Percentiles rank a stretch among this genome's conserved stretches.
These are phyloP conservation scores for Drosophila rellima DNA, from an alignment of 2,888 invertebrate genomes.

Conservation along the genomic window DNA sequence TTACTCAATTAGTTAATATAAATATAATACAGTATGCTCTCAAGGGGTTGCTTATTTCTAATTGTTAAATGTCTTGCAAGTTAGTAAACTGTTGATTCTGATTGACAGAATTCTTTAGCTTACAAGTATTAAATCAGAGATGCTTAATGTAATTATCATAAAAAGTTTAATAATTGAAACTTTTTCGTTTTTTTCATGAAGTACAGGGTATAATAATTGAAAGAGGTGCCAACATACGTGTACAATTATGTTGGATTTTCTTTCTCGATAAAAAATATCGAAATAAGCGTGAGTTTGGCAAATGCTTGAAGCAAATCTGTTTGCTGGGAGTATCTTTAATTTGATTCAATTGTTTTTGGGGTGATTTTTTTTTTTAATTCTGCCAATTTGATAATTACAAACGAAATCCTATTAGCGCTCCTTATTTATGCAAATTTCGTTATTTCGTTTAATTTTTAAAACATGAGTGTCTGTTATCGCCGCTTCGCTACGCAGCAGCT, in stretches of 20 bases:
- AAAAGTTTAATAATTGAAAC: background rate
- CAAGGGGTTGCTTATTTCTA: too few species aligned
- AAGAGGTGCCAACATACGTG: conserved; percentile 38
- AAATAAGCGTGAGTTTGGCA: conserved; percentile 6
- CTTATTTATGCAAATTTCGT: conserved; percentile 77
- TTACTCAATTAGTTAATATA: too few species aligned
- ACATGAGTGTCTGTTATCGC: conserved; percentile 72
- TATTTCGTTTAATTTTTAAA: conserved; percentile 70
- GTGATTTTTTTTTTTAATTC: conserved; percentile 13
- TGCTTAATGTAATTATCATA: background rate
- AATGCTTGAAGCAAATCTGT: conserved; percentile 25
- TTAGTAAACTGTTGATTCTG: too few species aligned
- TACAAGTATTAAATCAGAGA: background rate
- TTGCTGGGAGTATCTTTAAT: conserved; percentile 41
- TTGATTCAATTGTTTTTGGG: conserved; percentile 31
- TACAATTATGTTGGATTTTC: conserved; percentile 13
- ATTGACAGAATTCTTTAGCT: background rate
- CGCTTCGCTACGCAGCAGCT: conserved; percentile 43
- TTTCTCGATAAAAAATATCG: conserved; percentile 10
- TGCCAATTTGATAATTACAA: conserved; percentile 78
- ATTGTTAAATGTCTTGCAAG: too few species aligned
- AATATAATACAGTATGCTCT: too few species aligned
- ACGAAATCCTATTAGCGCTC: conserved; percentile 74
- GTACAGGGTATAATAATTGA: conserved; percentile 14
- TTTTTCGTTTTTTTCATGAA: background rate